A percentile compares a stretch with the other conserved stretches of the same genome.
phyloP scores from a whole-genome alignment of 2,888 invertebrate species.

The Cosmorhoe ocellata region DNA sequence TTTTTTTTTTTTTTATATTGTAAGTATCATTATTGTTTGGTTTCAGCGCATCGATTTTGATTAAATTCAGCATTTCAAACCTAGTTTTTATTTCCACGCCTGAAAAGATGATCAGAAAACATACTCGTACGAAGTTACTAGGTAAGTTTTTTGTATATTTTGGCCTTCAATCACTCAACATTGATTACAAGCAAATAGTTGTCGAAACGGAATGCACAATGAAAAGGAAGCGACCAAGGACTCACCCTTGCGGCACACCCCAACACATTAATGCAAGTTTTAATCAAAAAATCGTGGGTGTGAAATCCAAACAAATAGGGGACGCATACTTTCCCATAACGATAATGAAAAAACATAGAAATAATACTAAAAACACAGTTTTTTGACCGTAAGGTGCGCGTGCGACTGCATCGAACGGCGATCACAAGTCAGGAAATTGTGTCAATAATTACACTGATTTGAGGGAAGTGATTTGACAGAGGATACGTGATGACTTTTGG shows the following conservation, averaged over 20 bases:
- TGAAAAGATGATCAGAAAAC: slow-evolving; percentile 12
- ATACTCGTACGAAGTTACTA: slow-evolving; percentile 4
- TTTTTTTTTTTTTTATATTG: too few species aligned
- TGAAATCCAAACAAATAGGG: slow-evolving; percentile 77
- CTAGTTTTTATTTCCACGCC: too few species aligned
- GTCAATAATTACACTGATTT: slow-evolving; percentile 65
- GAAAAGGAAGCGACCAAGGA: slow-evolving; percentile 59
- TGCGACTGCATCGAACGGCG: slow-evolving; percentile 65
- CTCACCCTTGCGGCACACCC: slow-evolving; percentile 74
- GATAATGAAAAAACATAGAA: slow-evolving; percentile 73
- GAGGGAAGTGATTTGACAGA: slow-evolving; percentile 54
- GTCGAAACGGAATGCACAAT: slow-evolving; percentile 40
- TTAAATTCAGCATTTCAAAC: too few species aligned
- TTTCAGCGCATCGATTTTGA: too few species aligned
- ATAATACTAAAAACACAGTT: slow-evolving; percentile 61
- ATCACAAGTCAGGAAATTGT: slow-evolving; percentile 57
- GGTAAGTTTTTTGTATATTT: slow-evolving; percentile 11
- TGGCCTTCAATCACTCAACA: slow-evolving; percentile 21
- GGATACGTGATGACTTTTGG: slow-evolving; percentile 50
- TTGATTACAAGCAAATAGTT: slow-evolving; percentile 32
- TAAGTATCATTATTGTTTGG: too few species aligned
- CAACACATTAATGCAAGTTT: slow-evolving; percentile 63
- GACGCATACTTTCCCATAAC: slow-evolving; percentile 73
- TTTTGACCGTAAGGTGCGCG: slow-evolving; percentile 54
- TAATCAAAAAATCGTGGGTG: slow-evolving; percentile 79